Evolutionary conservation across 2,113 vertebrate genomes (phyloP).

Genomic region (Rhinoderma darwinii): DNA sequence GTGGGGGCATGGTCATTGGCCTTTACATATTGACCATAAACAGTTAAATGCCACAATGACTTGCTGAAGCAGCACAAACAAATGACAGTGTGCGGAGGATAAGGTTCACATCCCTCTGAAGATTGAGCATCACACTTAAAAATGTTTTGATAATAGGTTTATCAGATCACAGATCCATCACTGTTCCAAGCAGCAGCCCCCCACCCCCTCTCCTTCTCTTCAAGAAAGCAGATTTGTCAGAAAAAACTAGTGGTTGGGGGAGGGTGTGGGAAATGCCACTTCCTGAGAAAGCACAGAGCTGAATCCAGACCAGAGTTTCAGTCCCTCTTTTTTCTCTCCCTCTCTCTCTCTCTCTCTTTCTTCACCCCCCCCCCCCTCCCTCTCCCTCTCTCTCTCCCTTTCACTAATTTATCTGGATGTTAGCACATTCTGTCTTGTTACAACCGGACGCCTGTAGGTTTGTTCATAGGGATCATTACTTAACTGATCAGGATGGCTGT

Average conservation of each 20-base stretch:
- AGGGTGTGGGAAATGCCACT: slow-evolving; percentile 77
- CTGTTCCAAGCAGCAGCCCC: slow-evolving; percentile 36
- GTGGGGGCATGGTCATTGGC: slow-evolving; percentile 6
- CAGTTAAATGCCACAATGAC: slow-evolving; percentile 48
- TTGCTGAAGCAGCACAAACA: slow-evolving; percentile 52
- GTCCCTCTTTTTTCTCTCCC: slow-evolving; percentile 80
- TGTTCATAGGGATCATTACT: slow-evolving; percentile 81
- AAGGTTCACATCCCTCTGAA: slow-evolving; percentile 47
- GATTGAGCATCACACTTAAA: slow-evolving; percentile 63
- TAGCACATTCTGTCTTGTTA: slow-evolving; percentile 85
- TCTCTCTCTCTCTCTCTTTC: slow-evolving; percentile 60
- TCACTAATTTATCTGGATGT: slow-evolving; percentile 86
- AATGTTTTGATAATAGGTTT: slow-evolving; percentile 69
- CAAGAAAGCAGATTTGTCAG: slow-evolving; percentile 84
- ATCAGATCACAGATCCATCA: slow-evolving; percentile 63
- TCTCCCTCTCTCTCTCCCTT: slow-evolving; percentile 76
- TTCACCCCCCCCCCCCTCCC: slow-evolving; percentile 71
- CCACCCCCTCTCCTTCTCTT: slow-evolving; percentile 61
- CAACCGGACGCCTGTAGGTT: slow-evolving; percentile 83
- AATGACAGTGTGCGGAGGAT: slow-evolving; percentile 43
- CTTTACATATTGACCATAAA: slow-evolving; percentile 16
- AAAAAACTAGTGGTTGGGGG: slow-evolving; percentile 69
- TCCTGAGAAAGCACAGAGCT: slow-evolving; percentile 78
- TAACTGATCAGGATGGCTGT: slow-evolving; percentile 81
- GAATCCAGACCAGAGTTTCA: slow-evolving; percentile 89